Evolutionary conservation across 2,888 invertebrate species (phyloP).

Genomic region (Troides oblongomaculatus): DNA sequence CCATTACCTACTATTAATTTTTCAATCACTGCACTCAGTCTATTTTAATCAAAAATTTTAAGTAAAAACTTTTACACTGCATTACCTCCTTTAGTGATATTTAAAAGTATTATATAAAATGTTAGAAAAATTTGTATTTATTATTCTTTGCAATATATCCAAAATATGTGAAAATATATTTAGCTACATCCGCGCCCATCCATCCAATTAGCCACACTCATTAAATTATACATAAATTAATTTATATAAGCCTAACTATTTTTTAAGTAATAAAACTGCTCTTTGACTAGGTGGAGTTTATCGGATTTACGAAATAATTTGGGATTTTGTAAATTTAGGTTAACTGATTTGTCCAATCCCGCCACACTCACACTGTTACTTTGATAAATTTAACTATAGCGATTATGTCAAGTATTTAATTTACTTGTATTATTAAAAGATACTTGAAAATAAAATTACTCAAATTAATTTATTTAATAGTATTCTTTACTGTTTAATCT

Average conservation of each 20-base stretch:
- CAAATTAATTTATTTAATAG: neutral
- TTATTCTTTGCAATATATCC: slow-evolving; percentile 24
- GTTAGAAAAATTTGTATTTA: slow-evolving; percentile 27
- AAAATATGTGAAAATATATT: slow-evolving; percentile 33
- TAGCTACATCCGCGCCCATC: slow-evolving; percentile 64
- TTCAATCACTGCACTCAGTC: neutral
- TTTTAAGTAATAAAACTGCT: slow-evolving; percentile 66
- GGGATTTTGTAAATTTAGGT: slow-evolving; percentile 21
- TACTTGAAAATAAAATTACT: neutral
- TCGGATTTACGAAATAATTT: slow-evolving; percentile 42
- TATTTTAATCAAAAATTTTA: neutral
- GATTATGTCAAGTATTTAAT: neutral
- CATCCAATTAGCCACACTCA: slow-evolving; percentile 61
- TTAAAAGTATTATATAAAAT: neutral
- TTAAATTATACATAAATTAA: slow-evolving; percentile 61
- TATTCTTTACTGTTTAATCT: neutral
- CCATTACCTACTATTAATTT: neutral
- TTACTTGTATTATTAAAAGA: neutral
- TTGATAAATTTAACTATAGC: neutral
- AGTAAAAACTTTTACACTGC: neutral
- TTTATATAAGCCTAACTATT: slow-evolving; percentile 61
- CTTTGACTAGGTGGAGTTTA: slow-evolving; percentile 73
- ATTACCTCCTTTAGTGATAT: slow-evolving; percentile 11
- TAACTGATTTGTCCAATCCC: slow-evolving; percentile 12
- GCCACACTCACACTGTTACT: slow-evolving; percentile 1